A percentile compares a stretch with the other conserved stretches of the same genome.
Evolutionary conservation across 2,797 vertebrate genomes (phyloP).

Genomic region (Phoxinus dragarum): DNA sequence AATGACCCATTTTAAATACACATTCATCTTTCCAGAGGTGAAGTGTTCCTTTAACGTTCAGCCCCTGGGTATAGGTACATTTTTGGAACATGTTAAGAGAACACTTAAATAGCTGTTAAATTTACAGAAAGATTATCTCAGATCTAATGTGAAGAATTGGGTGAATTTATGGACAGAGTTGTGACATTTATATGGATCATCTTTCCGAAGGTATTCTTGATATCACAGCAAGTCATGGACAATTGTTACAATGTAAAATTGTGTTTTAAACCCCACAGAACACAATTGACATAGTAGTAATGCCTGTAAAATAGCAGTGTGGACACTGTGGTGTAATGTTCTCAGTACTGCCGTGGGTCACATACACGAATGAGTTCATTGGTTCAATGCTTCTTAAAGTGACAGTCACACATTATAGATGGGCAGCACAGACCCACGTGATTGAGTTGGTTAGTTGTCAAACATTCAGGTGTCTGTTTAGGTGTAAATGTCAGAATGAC

Average conservation of each 20-base stretch:
- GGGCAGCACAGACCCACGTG: not conserved
- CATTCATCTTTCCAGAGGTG: too few species aligned
- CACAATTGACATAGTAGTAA: not conserved
- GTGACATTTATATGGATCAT: not conserved
- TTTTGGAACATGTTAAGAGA: too few species aligned
- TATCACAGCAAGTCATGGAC: not conserved
- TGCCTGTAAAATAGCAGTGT: not conserved
- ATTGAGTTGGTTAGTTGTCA: conserved; percentile 23
- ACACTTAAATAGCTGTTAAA: too few species aligned
- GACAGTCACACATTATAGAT: conserved; percentile 7
- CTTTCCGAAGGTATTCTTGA: not conserved
- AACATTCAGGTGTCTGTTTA: conserved; percentile 16
- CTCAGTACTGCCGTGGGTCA: not conserved
- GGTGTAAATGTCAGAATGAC: conserved; percentile 17
- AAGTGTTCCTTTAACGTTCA: too few species aligned
- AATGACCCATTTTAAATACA: too few species aligned
- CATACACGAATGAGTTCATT: not conserved
- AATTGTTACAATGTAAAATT: not conserved
- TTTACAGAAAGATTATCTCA: not conserved
- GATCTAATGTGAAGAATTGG: not conserved
- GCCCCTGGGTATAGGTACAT: too few species aligned
- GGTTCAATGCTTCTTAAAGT: not conserved
- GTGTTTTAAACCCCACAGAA: not conserved
- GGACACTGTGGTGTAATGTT: conserved; percentile 5
- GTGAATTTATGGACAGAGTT: not conserved